phyloP scores from a whole-genome alignment of 2,797 vertebrate species.

The Phoebastria nigripes region DNA sequence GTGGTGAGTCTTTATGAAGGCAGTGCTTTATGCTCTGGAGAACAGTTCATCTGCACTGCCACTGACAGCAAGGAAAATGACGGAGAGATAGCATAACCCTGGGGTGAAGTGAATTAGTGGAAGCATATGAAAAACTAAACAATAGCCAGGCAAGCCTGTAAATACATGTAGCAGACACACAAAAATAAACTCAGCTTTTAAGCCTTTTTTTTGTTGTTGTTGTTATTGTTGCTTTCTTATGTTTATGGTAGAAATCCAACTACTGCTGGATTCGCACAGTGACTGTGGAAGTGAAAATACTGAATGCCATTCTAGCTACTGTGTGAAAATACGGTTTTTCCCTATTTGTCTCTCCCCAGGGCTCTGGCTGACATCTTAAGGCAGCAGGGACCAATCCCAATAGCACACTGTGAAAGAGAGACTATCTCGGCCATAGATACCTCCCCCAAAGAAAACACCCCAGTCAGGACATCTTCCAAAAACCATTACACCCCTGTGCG shows the following conservation, averaged over 20 bases:
- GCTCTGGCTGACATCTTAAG: conserved; percentile 96
- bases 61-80: background rate
- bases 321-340: background rate
- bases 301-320: background rate
- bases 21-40: background rate
- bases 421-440: conserved; percentile 94
- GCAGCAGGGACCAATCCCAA: conserved; percentile 97
- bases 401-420: conserved; percentile 97
- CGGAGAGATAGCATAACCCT: background rate
- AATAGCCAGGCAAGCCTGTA: background rate
- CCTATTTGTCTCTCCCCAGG: conserved; percentile 71
- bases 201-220: background rate
- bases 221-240: background rate
- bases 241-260: background rate
- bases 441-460: conserved; percentile 96
- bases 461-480: conserved; percentile 90
- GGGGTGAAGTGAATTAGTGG: background rate
- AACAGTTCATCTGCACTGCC: background rate
- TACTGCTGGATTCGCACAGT: background rate
- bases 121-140: background rate
- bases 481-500: conserved; percentile 96
- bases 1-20: background rate
- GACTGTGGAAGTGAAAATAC: background rate
- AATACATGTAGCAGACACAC: background rate
- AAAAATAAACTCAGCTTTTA: background rate